Percentiles rank a stretch among this genome's conserved stretches.
Evolutionary conservation across 2,113 vertebrate genomes (phyloP).

Genomic region (Colius striatus): DNA sequence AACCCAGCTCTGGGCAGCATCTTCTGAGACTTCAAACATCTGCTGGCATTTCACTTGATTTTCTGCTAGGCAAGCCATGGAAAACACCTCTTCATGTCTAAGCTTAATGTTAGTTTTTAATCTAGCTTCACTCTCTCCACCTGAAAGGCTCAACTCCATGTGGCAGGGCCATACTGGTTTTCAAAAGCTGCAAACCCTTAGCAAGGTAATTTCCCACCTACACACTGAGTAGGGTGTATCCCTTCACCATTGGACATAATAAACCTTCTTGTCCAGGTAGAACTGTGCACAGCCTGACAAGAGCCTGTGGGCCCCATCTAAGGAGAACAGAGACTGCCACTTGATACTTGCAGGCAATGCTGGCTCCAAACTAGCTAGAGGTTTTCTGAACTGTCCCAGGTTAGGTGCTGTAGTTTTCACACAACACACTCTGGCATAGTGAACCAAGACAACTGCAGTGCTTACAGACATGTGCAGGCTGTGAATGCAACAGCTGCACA

Average conservation of each 20-base stretch:
- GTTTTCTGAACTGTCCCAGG: not conserved
- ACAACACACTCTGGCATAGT: fast-evolving
- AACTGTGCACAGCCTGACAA: fast-evolving
- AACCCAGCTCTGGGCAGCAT: not conserved
- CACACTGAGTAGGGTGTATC: fast-evolving
- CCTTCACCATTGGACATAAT: fast-evolving
- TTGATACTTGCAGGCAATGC: not conserved
- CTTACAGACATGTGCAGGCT: not conserved
- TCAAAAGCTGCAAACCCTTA: not conserved
- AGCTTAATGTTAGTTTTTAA: not conserved
- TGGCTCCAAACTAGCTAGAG: not conserved
- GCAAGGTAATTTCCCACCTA: not conserved
- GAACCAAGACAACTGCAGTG: not conserved
- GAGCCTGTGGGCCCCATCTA: not conserved
- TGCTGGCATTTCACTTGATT: not conserved
- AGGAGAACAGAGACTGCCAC: not conserved
- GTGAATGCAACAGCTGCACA: not conserved
- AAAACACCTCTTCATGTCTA: not conserved
- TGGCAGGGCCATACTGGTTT: not conserved
- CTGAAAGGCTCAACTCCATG: not conserved
- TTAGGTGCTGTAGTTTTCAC: not conserved
- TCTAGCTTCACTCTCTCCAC: not conserved
- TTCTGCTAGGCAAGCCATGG: not conserved
- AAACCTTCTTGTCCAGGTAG: not conserved
- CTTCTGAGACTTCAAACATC: not conserved